Evolutionary conservation across 2,888 invertebrate species (phyloP).

Genomic region (Athripsodes cinereus): DNA sequence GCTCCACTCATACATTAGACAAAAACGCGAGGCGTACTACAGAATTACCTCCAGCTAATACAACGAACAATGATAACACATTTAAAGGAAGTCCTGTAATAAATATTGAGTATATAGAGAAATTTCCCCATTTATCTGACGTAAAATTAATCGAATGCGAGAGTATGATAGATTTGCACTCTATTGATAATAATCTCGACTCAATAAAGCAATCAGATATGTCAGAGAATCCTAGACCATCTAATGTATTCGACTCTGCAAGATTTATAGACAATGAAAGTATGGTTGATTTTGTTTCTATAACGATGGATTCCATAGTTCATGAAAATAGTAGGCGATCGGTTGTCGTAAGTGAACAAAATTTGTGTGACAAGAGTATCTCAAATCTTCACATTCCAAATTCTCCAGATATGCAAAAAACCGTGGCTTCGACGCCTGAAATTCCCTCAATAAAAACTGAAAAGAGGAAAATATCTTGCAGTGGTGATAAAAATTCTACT

Average conservation of each 20-base stretch:
- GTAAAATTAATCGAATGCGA: conserved; percentile 19
- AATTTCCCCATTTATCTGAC: conserved; percentile 5
- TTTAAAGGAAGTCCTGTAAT: not conserved
- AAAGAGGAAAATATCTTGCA: not conserved
- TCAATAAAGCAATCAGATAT: not conserved
- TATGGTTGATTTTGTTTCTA: conserved; percentile 18
- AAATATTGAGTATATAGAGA: not conserved
- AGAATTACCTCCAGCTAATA: not conserved
- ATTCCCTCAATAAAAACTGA: not conserved
- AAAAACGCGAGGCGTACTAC: not conserved
- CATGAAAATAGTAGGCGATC: conserved; percentile 9
- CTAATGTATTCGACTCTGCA: conserved; percentile 1
- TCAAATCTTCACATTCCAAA: conserved; percentile 11
- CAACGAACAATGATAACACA: not conserved
- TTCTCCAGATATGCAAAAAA: not conserved
- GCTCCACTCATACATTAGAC: not conserved
- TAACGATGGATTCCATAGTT: conserved; percentile 13
- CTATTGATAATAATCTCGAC: not conserved
- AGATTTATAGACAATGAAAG: conserved; percentile 15
- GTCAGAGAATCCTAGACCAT: not conserved
- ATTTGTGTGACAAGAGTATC: conserved; percentile 7
- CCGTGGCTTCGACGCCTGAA: conserved; percentile 11
- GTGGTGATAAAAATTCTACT: not conserved
- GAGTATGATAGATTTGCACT: conserved; percentile 20
- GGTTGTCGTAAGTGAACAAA: conserved; percentile 8